Evolutionary conservation across 2,888 invertebrate genomes (phyloP), one percentile per base, ranked within the genome.

Genomic region (Habroteleia sp.): DNA sequence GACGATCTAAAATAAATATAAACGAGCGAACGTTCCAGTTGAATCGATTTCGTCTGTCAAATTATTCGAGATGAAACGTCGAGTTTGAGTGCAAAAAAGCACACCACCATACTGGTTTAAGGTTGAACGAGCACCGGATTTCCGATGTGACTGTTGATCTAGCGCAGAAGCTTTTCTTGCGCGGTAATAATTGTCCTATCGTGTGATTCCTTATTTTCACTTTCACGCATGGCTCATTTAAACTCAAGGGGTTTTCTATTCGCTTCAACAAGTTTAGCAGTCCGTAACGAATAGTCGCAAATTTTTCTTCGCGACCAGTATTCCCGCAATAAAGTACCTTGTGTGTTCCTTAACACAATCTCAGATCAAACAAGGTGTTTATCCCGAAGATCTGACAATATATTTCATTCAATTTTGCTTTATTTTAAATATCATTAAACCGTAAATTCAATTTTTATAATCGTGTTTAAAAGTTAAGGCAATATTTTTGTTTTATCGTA

Each of bases 171-270:
- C 66, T 62, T 72, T 72, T 76, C 62, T 76, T 68, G 46, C 42
- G 63, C 68, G 63, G 63, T 72, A 74, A 62, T 68, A 76, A 68
- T 63, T 68, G 76, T 72, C 68, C 54, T 25, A 35, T 72, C 74
- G 72, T 50, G 68, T 71, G 73, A 76, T 75, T 71, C 69, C 77
- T 80, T 75, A 71, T 79, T 80, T 83, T 82, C 78, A 82, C 81
- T 82, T 81, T 80, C 77, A 46, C 78, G 76, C 77, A 81, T 77
- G 79, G 76, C 78, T 81, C 78, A 78, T 81, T 82, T 77, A 79
- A 80, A 79, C 58, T 74, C 73, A 50, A 69, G 62, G 62, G 77
- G 76, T 81, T 82, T 82, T 83, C 81, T 80, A 78, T 77, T 69
- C 72, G 74, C 54, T 74, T 80, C 79, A 74, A 71, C 77, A 73